A percentile compares a stretch with the other conserved stretches of the same genome.
Conservation (phyloP, 2,888 invertebrate species). For the Dione vanillae region DNA sequence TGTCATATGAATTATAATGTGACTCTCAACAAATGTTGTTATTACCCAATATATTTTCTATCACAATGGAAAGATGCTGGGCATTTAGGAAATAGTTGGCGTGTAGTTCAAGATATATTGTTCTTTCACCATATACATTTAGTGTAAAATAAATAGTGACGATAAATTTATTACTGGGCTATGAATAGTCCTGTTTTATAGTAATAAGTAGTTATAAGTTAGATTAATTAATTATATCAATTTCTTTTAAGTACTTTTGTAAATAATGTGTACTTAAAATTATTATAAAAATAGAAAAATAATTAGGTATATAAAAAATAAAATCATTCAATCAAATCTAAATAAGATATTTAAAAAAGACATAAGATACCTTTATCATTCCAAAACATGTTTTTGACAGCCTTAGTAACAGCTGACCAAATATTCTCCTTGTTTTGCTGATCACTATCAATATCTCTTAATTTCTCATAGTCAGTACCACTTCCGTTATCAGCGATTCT, state of each 20-base stretch:
- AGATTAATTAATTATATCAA: no score
- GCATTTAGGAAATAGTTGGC: neutral
- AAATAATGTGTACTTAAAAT: neutral
- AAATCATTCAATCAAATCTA: neutral
- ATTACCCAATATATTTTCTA: constrained; percentile 32
- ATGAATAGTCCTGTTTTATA: no score
- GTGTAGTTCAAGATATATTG: neutral
- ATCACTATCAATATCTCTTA: constrained; percentile 54
- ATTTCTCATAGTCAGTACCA: constrained; percentile 55
- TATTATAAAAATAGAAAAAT: neutral
- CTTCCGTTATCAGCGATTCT: constrained; percentile 59
- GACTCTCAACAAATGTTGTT: constrained; percentile 28
- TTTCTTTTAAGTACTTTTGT: no score
- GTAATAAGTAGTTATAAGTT: no score
- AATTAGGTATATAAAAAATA: neutral
- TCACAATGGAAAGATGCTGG: neutral
- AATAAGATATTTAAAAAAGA: neutral
- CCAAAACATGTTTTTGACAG: constrained; percentile 78
- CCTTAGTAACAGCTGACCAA: constrained; percentile 75
- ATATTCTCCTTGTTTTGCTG: constrained; percentile 71
- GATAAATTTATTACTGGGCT: no score
- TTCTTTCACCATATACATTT: neutral
- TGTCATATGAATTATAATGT: constrained; percentile 33
- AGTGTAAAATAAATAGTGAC: neutral
- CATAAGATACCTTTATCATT: constrained; percentile 56